phyloP scores from a whole-genome alignment of 1,140 invertebrate genomes.

The Zaprionus tsacasi region DNA sequence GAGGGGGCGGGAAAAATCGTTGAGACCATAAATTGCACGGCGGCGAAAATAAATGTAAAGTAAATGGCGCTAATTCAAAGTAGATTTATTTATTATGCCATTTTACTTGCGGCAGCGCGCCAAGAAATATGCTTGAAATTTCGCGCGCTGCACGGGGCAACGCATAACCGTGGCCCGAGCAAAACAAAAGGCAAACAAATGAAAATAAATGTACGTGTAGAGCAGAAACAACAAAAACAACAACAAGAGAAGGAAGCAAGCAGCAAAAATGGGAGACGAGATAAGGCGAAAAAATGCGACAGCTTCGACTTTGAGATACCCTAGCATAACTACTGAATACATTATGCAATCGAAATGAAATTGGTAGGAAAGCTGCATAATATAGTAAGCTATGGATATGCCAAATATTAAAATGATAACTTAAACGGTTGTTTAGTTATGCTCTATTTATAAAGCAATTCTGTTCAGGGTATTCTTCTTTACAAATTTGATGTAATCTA shows the following conservation, averaged over 20 bases:
- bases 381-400: neutral
- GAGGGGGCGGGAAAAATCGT: slow-evolving; percentile 10
- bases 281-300: neutral
- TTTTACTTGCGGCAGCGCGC: slow-evolving; percentile 71
- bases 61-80: slow-evolving; percentile 82
- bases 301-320: neutral
- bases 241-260: neutral
- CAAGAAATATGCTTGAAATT: slow-evolving; percentile 80
- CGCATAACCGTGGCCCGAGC: slow-evolving; percentile 14
- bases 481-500: neutral
- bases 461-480: neutral
- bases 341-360: too few species aligned
- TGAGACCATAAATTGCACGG: slow-evolving; percentile 70
- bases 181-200: slow-evolving; percentile 18
- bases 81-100: slow-evolving; percentile 81
- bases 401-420: neutral
- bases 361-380: too few species aligned
- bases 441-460: too few species aligned
- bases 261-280: neutral
- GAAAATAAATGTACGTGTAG: slow-evolving; percentile 8
- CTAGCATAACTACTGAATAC: neutral
- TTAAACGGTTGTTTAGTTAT: too few species aligned
- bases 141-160: slow-evolving; percentile 15
- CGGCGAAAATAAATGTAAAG: slow-evolving; percentile 79
- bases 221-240: neutral